These are phyloP conservation scores for Apamea crenata DNA, from an alignment of 2,888 invertebrate species.

Conservation along the genomic window DNA sequence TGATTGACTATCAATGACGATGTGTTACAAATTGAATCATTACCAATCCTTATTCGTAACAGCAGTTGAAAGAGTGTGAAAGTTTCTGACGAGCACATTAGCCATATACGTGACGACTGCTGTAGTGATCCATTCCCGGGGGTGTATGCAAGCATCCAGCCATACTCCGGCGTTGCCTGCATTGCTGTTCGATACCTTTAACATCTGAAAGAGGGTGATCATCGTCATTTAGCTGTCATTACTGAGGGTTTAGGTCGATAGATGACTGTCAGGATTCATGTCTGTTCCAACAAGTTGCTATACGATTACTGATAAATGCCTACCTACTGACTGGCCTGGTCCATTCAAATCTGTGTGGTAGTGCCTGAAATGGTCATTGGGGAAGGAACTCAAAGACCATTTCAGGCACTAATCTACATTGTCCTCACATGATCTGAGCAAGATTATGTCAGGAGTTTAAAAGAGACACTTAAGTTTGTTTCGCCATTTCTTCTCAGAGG, in stretches of 20 bases:
- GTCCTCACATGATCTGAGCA: too few relatives aligned
- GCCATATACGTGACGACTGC: constrained; percentile 94
- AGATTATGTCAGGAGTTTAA: too few relatives aligned
- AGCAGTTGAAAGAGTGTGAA: constrained; percentile 90
- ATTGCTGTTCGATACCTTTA: constrained; percentile 93
- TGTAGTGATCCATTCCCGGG: constrained; percentile 97
- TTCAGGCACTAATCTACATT: too few relatives aligned
- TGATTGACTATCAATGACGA: background rate
- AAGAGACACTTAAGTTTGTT: too few relatives aligned
- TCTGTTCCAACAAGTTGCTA: background rate
- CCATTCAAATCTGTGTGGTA: too few relatives aligned
- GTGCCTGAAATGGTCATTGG: too few relatives aligned
- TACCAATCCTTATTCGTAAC: constrained; percentile 96
- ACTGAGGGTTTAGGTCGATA: background rate
- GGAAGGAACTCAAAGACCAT: too few relatives aligned
- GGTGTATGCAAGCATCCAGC: constrained; percentile 96
- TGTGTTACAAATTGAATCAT: background rate
- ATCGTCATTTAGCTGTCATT: background rate
- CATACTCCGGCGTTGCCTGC: constrained; percentile 92
- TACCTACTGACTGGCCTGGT: too few relatives aligned
- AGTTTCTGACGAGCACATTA: constrained; percentile 93
- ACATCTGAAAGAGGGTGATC: constrained; percentile 76
- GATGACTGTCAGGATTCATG: too few relatives aligned
- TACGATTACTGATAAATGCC: background rate
- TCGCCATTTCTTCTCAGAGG: too few relatives aligned